phyloP scores from a whole-genome alignment of 2,888 invertebrate species.

The Himalopsyche tibetana region DNA sequence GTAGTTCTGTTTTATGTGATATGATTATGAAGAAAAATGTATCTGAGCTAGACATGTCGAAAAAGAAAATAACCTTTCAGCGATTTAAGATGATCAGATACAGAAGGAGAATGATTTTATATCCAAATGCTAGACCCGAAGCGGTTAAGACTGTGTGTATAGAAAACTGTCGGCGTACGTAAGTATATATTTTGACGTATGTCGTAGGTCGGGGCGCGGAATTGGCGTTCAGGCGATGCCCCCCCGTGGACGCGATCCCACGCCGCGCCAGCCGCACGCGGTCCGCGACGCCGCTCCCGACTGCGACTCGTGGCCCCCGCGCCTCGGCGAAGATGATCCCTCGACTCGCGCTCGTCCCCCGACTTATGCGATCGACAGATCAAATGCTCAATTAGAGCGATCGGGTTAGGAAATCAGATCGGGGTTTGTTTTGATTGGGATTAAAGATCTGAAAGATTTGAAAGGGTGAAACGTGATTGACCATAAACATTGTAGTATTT shows the following conservation, averaged over 20 bases:
- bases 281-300: conserved; percentile 63
- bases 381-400: conserved; percentile 35
- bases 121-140: neutral
- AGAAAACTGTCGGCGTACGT: conserved; percentile 17
- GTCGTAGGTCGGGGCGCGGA: conserved; percentile 55
- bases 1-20: too few species aligned
- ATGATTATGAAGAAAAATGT: too few species aligned
- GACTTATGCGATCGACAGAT: neutral
- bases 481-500: neutral
- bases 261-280: conserved; percentile 32
- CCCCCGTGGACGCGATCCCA: conserved; percentile 2
- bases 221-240: conserved; percentile 39
- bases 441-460: conserved; percentile 31
- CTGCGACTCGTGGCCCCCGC: conserved; percentile 59
- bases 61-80: too few species aligned
- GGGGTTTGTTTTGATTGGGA: conserved; percentile 31
- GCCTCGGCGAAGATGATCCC: neutral
- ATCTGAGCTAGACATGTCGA: too few species aligned
- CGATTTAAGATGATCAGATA: too few species aligned
- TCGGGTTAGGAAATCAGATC: conserved; percentile 8
- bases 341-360: neutral
- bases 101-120: too few species aligned
- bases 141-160: conserved; percentile 23
- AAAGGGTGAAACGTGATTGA: conserved; percentile 16
- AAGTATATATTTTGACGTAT: conserved; percentile 5